phyloP scores from a whole-genome alignment of 2,888 invertebrate genomes.

The Ochropleura leucogaster region DNA sequence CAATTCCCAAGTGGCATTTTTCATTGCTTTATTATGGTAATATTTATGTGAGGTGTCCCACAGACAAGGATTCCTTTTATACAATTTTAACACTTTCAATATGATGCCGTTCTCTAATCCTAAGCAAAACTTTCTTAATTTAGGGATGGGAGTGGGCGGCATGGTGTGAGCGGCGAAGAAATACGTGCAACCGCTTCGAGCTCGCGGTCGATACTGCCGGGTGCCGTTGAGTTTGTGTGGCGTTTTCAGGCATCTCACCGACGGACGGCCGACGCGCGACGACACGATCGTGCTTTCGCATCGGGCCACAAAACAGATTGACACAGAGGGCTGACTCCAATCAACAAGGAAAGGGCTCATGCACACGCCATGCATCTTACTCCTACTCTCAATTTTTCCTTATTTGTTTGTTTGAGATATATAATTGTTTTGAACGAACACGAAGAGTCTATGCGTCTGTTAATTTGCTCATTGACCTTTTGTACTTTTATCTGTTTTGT shows the following conservation, averaged over 20 bases:
- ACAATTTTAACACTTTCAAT: conserved; percentile 49
- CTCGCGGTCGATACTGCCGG: conserved; percentile 41
- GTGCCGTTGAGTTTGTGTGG: neutral
- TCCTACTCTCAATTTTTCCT: neutral
- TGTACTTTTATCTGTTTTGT: neutral
- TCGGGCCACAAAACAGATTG: neutral
- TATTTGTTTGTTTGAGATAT: neutral
- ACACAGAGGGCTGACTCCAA: neutral
- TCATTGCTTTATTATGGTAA: conserved; percentile 49
- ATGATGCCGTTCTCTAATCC: conserved; percentile 42
- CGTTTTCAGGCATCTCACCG: conserved; percentile 26
- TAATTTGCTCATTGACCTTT: neutral
- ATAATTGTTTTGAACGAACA: neutral
- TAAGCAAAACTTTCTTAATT: neutral
- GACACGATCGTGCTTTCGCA: conserved; percentile 24
- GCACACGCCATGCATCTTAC: no score
- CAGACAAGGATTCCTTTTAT: conserved; percentile 46
- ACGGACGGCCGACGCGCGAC: conserved; percentile 45
- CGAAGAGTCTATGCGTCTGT: no score
- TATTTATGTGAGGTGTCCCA: conserved; percentile 52
- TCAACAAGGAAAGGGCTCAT: neutral
- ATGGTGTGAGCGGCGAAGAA: conserved; percentile 7
- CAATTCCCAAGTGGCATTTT: conserved; percentile 30
- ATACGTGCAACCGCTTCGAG: conserved; percentile 10
- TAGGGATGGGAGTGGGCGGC: conserved; percentile 6